phyloP scores from a whole-genome alignment of 1,140 invertebrate species.

The Bombyx mori region DNA sequence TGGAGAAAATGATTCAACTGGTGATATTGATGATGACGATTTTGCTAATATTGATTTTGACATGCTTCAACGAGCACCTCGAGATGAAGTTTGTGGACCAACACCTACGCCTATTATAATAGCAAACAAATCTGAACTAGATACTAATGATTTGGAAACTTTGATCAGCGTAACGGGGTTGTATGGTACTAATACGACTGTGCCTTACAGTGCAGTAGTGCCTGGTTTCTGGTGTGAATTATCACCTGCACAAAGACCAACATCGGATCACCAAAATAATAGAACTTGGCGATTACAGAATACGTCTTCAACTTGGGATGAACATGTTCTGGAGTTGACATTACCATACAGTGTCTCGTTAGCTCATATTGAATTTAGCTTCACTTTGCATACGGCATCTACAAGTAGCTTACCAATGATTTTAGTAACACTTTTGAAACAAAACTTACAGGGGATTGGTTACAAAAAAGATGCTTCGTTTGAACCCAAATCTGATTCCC shows the following conservation, averaged over 20 bases:
- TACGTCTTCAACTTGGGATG: constrained; percentile 90
- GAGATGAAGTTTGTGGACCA: constrained; percentile 66
- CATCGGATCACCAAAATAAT: constrained; percentile 85
- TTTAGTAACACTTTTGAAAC: constrained; percentile 88
- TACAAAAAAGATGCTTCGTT: constrained; percentile 64
- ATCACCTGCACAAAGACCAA: constrained; percentile 89
- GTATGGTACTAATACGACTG: constrained; percentile 71
- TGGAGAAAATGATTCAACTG: constrained; percentile 77
- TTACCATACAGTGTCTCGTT: constrained; percentile 82
- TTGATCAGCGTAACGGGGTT: constrained; percentile 54
- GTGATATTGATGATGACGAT: constrained; percentile 78
- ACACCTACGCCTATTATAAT: constrained; percentile 53
- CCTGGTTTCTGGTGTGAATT: constrained; percentile 93
- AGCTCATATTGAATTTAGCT: constrained; percentile 91
- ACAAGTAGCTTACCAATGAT: constrained; percentile 72
- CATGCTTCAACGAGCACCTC: constrained; percentile 44
- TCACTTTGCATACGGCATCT: constrained; percentile 83
- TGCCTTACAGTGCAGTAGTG: constrained; percentile 87
- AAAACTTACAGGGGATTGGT: constrained; percentile 83
- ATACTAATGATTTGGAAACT: constrained; percentile 47
- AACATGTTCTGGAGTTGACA: constrained; percentile 91
- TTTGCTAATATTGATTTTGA: constrained; percentile 58
- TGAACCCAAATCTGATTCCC: constrained; percentile 71
- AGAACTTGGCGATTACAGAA: constrained; percentile 90
- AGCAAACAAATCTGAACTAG: constrained; percentile 56